phyloP scores from a whole-genome alignment of 1,140 invertebrate species.

The Atta colombica region DNA sequence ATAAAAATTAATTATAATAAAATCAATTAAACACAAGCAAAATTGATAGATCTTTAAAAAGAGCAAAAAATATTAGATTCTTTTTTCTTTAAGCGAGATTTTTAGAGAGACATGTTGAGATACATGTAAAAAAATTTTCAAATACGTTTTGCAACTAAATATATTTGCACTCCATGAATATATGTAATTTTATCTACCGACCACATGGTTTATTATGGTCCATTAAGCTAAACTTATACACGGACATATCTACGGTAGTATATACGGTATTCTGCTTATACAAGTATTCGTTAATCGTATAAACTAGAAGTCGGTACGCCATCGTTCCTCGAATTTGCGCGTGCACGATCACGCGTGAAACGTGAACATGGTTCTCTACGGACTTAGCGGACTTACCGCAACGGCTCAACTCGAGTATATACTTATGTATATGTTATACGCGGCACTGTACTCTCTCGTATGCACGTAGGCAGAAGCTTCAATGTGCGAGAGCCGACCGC shows the following conservation, averaged over 20 bases:
- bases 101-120: background rate
- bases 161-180: background rate
- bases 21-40: background rate
- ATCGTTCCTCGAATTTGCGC: slow-evolving; percentile 37
- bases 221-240: slow-evolving; percentile 35
- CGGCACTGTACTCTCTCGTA: slow-evolving; percentile 10
- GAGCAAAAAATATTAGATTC: background rate
- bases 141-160: background rate
- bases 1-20: background rate
- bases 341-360: slow-evolving; percentile 40
- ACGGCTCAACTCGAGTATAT: slow-evolving; percentile 35
- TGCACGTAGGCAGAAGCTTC: slow-evolving; percentile 60
- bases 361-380: slow-evolving; percentile 31
- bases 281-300: slow-evolving; percentile 2
- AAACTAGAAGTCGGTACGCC: slow-evolving; percentile 11
- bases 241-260: background rate
- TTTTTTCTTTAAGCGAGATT: background rate
- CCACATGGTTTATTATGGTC: slow-evolving; percentile 1
- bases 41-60: background rate
- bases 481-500: slow-evolving; percentile 65
- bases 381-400: slow-evolving; percentile 44
- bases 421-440: slow-evolving; percentile 36
- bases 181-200: slow-evolving; percentile 13
- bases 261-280: background rate
- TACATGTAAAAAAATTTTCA: background rate